Percentiles rank a stretch among this genome's conserved stretches.
Conservation (phyloP, 2,113 vertebrate genomes). For the Nycticorax nycticorax region DNA sequence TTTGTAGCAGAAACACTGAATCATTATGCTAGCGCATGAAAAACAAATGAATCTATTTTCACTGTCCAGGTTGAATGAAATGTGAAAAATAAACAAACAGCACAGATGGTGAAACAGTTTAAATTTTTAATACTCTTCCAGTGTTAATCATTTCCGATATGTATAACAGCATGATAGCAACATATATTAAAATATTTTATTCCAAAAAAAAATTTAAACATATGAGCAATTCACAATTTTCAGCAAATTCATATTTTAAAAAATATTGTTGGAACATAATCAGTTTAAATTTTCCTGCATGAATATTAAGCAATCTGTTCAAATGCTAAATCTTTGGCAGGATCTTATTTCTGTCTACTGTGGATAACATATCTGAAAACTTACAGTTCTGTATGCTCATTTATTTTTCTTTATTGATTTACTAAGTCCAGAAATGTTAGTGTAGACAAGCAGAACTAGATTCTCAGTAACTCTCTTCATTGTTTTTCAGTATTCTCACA, state of each 20-base stretch:
- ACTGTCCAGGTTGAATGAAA: slow-evolving; percentile 32
- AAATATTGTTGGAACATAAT: neutral
- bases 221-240: neutral
- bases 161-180: neutral
- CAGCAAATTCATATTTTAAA: neutral
- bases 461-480: neutral
- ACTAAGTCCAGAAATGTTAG: neutral
- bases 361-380: neutral
- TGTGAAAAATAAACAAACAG: slow-evolving; percentile 64
- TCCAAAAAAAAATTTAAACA: neutral
- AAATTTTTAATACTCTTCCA: slow-evolving; percentile 35
- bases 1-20: neutral
- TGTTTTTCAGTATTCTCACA: slow-evolving; percentile 37
- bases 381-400: neutral
- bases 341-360: neutral
- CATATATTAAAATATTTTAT: slow-evolving; percentile 6
- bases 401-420: neutral
- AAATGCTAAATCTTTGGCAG: neutral
- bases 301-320: slow-evolving; percentile 10
- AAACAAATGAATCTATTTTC: neutral
- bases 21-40: neutral
- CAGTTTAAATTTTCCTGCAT: neutral
- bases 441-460: neutral
- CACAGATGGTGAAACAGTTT: slow-evolving; percentile 60
- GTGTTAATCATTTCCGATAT: slow-evolving; percentile 25